Conservation (phyloP, 1,140 invertebrate species). For the Apis laboriosa region DNA sequence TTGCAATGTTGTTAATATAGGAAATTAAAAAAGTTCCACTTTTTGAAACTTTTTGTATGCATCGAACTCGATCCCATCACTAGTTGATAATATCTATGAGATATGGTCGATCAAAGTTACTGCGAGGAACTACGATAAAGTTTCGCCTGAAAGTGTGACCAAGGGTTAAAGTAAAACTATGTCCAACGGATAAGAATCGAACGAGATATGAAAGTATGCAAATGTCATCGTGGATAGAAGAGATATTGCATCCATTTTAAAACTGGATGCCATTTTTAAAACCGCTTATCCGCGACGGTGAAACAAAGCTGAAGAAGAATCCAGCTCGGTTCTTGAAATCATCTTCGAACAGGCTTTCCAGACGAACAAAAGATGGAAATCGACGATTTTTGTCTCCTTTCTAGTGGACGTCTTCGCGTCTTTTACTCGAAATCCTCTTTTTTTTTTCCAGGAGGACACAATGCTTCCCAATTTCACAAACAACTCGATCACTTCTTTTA, state of each 20-base stretch:
- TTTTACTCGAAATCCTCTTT: background rate
- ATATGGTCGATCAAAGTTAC: slow-evolving; percentile 24
- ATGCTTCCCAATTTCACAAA: background rate
- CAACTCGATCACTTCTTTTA: no score
- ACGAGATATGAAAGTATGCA: background rate
- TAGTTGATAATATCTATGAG: slow-evolving; percentile 9
- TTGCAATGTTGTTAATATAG: no score
- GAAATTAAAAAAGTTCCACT: no score
- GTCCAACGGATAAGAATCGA: slow-evolving; percentile 3
- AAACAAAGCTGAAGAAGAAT: background rate
- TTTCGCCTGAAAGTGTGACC: background rate
- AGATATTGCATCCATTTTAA: slow-evolving; percentile 1
- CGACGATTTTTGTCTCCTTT: background rate
- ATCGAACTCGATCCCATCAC: no score
- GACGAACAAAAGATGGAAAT: slow-evolving; percentile 25
- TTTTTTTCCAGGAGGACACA: no score
- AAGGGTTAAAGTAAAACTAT: background rate
- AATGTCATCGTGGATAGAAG: background rate
- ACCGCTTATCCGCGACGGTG: background rate
- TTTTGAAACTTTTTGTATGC: no score
- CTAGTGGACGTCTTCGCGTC: background rate
- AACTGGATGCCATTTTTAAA: slow-evolving; percentile 1
- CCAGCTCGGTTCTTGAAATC: background rate
- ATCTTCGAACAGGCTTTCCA: background rate
- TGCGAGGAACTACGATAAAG: background rate